These are phyloP conservation scores for Drosophila anomelani DNA, from an alignment of 2,888 invertebrate genomes.

Conservation along the genomic window DNA sequence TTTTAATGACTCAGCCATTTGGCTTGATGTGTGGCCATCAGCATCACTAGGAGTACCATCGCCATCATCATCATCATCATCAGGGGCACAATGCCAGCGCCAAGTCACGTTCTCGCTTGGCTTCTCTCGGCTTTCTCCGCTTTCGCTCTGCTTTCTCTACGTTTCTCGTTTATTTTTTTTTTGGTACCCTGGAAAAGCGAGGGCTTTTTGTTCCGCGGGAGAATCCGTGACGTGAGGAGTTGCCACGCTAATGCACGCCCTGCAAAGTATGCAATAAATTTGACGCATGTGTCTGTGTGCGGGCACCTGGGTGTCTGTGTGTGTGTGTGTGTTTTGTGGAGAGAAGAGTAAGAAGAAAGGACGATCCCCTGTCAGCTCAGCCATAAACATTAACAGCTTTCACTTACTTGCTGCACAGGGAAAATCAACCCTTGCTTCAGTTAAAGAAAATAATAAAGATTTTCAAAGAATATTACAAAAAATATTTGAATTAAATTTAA, in stretches of 20 bases:
- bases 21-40: constrained; percentile 44
- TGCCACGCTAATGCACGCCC: constrained; percentile 48
- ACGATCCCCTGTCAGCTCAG: constrained; percentile 55
- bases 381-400: constrained; percentile 78
- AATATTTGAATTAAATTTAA: not conserved
- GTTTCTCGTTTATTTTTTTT: no score
- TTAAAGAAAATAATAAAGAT: not conserved
- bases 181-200: constrained; percentile 4
- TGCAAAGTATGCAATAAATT: constrained; percentile 75
- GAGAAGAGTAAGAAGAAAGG: not conserved
- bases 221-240: constrained; percentile 37
- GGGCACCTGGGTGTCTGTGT: constrained; percentile 16
- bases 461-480: not conserved
- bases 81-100: constrained; percentile 24
- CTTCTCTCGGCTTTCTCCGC: constrained; percentile 35
- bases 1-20: constrained; percentile 39
- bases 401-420: constrained; percentile 58
- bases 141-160: constrained; percentile 3
- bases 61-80: constrained; percentile 36
- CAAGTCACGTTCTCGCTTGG: constrained; percentile 59
- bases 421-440: not conserved
- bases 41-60: constrained; percentile 28
- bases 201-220: constrained; percentile 6
- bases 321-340: constrained; percentile 10
- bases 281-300: constrained; percentile 38